Percentiles rank a stretch among this genome's conserved stretches.
These are phyloP conservation scores for Penaeus indicus DNA, from an alignment of 1,140 invertebrate species.

Conservation along the genomic window DNA sequence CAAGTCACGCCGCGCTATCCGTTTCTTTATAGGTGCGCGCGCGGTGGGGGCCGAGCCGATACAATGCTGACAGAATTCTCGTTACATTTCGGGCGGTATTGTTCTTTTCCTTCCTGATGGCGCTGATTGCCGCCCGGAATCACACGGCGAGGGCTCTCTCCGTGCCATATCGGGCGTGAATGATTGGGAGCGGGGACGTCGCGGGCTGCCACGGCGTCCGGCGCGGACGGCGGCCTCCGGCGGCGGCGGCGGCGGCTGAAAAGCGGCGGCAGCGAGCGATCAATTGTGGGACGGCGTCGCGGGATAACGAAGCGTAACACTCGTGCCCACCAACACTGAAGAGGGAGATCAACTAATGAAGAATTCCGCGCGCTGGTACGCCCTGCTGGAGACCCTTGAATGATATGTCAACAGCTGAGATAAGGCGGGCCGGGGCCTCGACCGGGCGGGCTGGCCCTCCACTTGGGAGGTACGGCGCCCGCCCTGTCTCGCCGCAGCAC, in stretches of 20 bases:
- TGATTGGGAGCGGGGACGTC: background rate
- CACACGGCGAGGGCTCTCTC: background rate
- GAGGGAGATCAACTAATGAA: constrained; percentile 52
- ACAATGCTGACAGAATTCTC: constrained; percentile 51
- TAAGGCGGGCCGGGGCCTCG: constrained; percentile 33
- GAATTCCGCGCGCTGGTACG: constrained; percentile 53
- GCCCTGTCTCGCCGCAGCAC: background rate
- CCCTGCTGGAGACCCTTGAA: constrained; percentile 46
- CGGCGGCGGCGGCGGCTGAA: background rate
- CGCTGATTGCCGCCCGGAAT: background rate
- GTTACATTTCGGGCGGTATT: constrained; percentile 26
- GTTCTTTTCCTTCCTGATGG: background rate
- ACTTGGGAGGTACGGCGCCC: constrained; percentile 31
- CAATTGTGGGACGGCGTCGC: constrained; percentile 8
- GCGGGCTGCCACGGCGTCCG: background rate
- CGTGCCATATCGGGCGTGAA: background rate
- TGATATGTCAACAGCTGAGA: constrained; percentile 58
- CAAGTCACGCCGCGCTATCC: constrained; percentile 42
- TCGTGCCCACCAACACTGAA: constrained; percentile 6
- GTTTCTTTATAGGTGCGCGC: constrained; percentile 50
- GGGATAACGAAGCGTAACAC: constrained; percentile 30
- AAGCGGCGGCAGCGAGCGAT: background rate
- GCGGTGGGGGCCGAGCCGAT: constrained; percentile 21
- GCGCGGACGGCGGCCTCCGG: background rate
- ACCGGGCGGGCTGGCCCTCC: background rate